A percentile compares a stretch with the other conserved stretches of the same genome.
phyloP scores from a whole-genome alignment of 2,888 invertebrate genomes.

The Muscina levida region DNA sequence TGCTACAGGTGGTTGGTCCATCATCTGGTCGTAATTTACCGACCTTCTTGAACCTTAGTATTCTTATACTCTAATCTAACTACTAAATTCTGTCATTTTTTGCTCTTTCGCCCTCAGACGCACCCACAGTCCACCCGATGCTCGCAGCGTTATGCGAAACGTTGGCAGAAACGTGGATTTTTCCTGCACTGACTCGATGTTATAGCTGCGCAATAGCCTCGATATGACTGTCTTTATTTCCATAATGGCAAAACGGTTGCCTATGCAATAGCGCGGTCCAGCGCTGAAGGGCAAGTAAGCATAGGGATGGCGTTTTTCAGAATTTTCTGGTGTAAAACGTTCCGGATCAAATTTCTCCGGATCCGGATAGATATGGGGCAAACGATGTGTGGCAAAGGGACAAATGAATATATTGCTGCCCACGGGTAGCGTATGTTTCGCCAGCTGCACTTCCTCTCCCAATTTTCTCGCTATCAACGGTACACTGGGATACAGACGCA shows the following conservation, averaged over 20 bases:
- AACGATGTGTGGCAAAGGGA: conserved; percentile 82
- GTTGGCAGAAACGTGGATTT: conserved; percentile 80
- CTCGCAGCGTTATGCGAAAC: conserved; percentile 82
- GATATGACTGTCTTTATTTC: conserved; percentile 83
- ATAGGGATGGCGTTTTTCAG: conserved; percentile 81
- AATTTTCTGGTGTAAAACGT: conserved; percentile 81
- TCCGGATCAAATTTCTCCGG: conserved; percentile 83
- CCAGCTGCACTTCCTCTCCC: conserved; percentile 78
- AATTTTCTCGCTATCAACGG: conserved; percentile 78
- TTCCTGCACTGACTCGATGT: conserved; percentile 80
- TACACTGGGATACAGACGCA: conserved; percentile 81
- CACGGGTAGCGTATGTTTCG: conserved; percentile 80
- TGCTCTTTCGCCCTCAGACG: conserved; percentile 77
- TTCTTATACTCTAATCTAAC: conserved; percentile 14
- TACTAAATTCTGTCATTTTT: conserved; percentile 53
- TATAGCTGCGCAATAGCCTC: conserved; percentile 81
- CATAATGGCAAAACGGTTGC: conserved; percentile 82
- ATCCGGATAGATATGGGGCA: conserved; percentile 81
- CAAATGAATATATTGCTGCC: conserved; percentile 82
- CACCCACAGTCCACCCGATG: conserved; percentile 83
- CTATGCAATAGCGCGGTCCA: conserved; percentile 82
- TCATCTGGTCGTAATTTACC: no score
- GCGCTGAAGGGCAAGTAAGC: conserved; percentile 83
- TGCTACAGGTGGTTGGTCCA: no score
- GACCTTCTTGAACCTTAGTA: background rate